Base-by-base conservation (phyloP, 2,797 vertebrate species). In the Gymnodraco acuticeps region DNA sequence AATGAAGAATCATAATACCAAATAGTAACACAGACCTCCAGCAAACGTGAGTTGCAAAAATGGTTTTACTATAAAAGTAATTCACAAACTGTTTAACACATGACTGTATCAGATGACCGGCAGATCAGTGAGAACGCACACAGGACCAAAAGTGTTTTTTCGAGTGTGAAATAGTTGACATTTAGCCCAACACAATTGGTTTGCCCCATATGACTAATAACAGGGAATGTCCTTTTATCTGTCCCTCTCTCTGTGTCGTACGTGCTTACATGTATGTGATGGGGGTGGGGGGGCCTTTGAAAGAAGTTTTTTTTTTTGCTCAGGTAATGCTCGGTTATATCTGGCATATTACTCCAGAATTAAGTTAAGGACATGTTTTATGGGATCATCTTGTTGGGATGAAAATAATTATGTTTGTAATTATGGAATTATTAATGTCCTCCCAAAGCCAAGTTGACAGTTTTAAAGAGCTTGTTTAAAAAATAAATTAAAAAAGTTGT, bases 191-290 rank as follows among this genome's bases (percentile, higher is more conserved):
- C 10, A 54, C n/a, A 62, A 52, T 0, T 65, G 64, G 46, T 1
- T 63, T 59, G 17, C 31, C 69, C 66, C 66, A 3, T 3, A 15
- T 77, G 64, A 80, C 41, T 80, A 43, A 73, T 31, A 4, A 6
- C 3, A 75, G 73, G 89, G 87, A 52, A 90, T 89, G 46, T 84
- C 82, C 85, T 59, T 16, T 3, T 70, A 0, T 46, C 3, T 56
- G 4, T 52, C 50, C 31, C 9, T 55, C 10, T 48, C 13, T 53
- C 17, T 23, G 11, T 64, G 5, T 43, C 23, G 5, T 50, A n/a
- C 13, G 43, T 15, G 19, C 20, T 7, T 15, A 14, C 52, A 4
- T 47, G 17, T 27, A 3, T 17, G 43, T 58, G 5, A 17, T 7
- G 51, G 14, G 51, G 33, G 10, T 8, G 27, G 27, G 4, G 17